Percentiles rank a stretch among this genome's conserved stretches.
phyloP scores from a whole-genome alignment of 2,113 vertebrate genomes.

The Ceyx melanurus region DNA sequence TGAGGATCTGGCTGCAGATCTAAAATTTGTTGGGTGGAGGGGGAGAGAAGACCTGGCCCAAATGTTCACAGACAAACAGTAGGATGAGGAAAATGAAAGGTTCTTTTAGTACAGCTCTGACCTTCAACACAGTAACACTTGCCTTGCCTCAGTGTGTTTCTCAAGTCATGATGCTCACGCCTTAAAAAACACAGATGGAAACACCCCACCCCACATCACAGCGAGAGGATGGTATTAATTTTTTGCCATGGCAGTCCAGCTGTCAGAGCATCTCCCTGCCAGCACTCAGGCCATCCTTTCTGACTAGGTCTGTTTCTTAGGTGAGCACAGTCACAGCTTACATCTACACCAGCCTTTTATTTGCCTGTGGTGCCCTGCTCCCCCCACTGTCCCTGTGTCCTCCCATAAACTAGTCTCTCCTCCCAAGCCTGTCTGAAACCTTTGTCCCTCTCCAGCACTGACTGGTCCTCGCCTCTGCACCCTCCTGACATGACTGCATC shows the following conservation, averaged over 20 bases:
- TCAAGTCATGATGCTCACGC: neutral
- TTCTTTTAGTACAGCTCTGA: neutral
- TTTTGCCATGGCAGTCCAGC: neutral
- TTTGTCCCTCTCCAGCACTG: neutral
- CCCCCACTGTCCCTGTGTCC: neutral
- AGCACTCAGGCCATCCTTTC: neutral
- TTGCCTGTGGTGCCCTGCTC: neutral
- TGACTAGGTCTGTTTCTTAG: neutral
- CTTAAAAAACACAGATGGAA: neutral
- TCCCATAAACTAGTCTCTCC: neutral
- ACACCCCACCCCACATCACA: neutral
- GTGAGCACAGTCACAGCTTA: neutral
- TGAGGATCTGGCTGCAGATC: conserved; percentile 55
- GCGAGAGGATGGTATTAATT: neutral
- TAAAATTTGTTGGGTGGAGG: conserved; percentile 39
- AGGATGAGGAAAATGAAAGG: conserved; percentile 26
- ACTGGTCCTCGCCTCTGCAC: neutral
- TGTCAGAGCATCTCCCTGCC: neutral
- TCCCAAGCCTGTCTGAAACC: neutral
- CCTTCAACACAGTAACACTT: conserved; percentile 24
- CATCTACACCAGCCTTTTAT: neutral
- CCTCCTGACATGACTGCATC: neutral
- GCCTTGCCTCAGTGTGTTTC: neutral
- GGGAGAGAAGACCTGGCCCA: conserved; percentile 27
- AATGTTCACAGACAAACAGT: conserved; percentile 10